Evolutionary conservation across 2,888 invertebrate genomes (phyloP), one percentile per base, ranked within the genome.

Genomic region (Podotricha telesiphe): DNA sequence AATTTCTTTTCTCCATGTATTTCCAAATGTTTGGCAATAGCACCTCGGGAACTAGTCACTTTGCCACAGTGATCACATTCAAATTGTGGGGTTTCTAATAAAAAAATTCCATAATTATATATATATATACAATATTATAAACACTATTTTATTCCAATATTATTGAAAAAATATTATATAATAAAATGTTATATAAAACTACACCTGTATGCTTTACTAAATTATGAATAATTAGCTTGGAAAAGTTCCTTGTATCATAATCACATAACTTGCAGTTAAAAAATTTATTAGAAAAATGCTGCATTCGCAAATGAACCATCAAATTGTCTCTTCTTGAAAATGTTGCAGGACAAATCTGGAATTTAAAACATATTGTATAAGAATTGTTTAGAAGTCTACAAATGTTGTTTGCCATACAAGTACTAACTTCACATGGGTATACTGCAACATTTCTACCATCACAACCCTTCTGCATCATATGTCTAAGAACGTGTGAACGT

Each of bases 241-340:
- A 86, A 69, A 89, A 89, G 70, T 86, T 89, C 69, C 83, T 84
- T 6, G 86, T 83, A 37, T 76, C 71, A 74, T 79, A 91, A 0
- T 69, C 1, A 74, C 92, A 93, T 42, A 79, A 75, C 76, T 90
- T 93, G 77, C 92, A 93, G 45, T 28, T 59, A 63, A 75, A 88
- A 28, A 72, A 73, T 51, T 83, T 79, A 66, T 74, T 78, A 56
- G 80, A 67, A 71, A 89, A 82, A 73, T 89, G 84, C 75, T 96
- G 95, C n/a, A 93, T 93, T 65, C 96, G 92, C 59, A 96, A 89
- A 86, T 96, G 96, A 70, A 96, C 96, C 67, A 95, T 94, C 74
- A 96, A 86, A 83, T 96, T 96, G 80, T 96, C 96, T 82, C 96
- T 96, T 71, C 96, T 94, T 22, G 95, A 94, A 79, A 95, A 96